phyloP scores from a whole-genome alignment of 2,113 vertebrate genomes.

The Carassius gibelio region DNA sequence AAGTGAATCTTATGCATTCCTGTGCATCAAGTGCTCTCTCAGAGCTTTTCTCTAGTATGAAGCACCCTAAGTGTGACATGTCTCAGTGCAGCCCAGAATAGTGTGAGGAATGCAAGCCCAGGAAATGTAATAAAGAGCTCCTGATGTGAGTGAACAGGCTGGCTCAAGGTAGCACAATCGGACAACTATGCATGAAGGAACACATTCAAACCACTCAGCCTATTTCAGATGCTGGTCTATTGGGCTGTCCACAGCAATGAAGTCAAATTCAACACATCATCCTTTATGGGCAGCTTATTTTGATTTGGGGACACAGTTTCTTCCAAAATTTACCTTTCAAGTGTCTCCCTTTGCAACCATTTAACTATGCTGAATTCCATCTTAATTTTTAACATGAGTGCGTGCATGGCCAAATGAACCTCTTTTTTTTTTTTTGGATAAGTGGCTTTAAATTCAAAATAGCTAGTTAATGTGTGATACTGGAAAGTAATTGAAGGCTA shows the following conservation, averaged over 20 bases:
- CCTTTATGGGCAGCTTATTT: background rate
- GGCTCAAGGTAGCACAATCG: slow-evolving; percentile 55
- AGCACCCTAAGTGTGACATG: slow-evolving; percentile 55
- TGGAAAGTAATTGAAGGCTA: background rate
- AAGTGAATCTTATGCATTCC: background rate
- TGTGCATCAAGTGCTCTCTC: background rate
- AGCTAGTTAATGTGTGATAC: background rate
- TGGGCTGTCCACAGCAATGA: background rate
- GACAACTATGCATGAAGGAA: slow-evolving; percentile 50
- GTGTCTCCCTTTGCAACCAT: background rate
- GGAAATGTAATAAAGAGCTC: slow-evolving; percentile 62
- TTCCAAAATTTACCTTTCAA: background rate
- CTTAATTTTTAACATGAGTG: background rate
- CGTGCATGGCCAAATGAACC: background rate
- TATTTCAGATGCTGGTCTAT: slow-evolving; percentile 32
- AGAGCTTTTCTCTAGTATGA: slow-evolving; percentile 1
- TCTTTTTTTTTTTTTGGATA: background rate
- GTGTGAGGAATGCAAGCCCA: slow-evolving; percentile 61
- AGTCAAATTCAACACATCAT: slow-evolving; percentile 25
- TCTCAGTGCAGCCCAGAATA: slow-evolving; percentile 55
- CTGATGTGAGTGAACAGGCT: slow-evolving; percentile 54
- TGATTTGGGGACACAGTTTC: background rate
- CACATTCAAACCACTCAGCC: slow-evolving; percentile 52
- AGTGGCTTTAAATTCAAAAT: background rate
- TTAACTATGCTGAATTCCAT: background rate